Conservation (phyloP, 2,888 invertebrate species). For the Brachypalpus laphriformis region DNA sequence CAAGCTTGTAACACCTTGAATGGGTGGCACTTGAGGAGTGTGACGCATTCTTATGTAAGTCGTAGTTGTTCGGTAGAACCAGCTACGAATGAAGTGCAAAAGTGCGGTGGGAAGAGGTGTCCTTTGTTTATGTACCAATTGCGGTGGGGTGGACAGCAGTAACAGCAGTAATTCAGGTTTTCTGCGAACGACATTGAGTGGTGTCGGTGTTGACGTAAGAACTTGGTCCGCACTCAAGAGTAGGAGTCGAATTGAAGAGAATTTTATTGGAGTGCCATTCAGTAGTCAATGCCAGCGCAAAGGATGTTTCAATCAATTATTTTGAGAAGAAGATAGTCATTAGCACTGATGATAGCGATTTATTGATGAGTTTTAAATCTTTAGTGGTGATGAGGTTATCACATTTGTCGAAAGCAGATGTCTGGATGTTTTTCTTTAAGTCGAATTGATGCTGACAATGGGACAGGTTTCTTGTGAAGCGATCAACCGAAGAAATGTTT, state of each 20-base stretch:
- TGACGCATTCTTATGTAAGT: background rate
- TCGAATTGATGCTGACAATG: background rate
- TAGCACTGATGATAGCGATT: conserved; percentile 25
- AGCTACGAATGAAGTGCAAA: conserved; percentile 5
- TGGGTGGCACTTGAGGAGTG: background rate
- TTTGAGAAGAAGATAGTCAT: conserved; percentile 24
- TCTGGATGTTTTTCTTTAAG: background rate
- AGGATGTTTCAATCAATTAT: conserved; percentile 47
- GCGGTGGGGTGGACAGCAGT: background rate
- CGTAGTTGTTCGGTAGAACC: background rate
- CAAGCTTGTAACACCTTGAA: background rate
- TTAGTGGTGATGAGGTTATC: conserved; percentile 1
- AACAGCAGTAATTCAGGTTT: conserved; percentile 25
- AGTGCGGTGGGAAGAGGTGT: background rate
- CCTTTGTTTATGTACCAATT: background rate
- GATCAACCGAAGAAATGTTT: background rate
- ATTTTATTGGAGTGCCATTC: conserved; percentile 71
- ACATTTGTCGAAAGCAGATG: background rate
- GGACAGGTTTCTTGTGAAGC: background rate
- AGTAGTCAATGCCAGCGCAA: conserved; percentile 29
- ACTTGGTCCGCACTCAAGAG: conserved; percentile 3
- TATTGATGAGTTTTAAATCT: conserved; percentile 45
- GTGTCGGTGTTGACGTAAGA: conserved; percentile 32
- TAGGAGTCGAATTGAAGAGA: conserved; percentile 7
- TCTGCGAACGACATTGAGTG: conserved; percentile 39